Evolutionary conservation across 2,888 invertebrate species (phyloP).

Genomic region (Drosophila subsilvestris): DNA sequence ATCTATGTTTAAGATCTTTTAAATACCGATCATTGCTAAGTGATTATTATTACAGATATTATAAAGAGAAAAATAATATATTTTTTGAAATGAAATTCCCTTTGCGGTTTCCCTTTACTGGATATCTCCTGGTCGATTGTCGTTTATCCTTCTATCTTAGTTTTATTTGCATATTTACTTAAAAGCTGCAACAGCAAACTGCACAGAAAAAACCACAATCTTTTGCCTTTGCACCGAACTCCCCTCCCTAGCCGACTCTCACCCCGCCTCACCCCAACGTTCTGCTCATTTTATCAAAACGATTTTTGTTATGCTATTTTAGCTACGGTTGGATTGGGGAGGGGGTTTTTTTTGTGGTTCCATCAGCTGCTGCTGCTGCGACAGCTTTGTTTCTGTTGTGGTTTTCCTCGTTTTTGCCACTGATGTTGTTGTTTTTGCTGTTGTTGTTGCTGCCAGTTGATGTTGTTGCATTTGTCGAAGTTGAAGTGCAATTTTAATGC

Average conservation of each 20-base stretch:
- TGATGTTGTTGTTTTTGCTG: slow-evolving; percentile 5
- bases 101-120: background rate
- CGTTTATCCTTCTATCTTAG: slow-evolving; percentile 12
- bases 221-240: slow-evolving; percentile 31
- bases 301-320: slow-evolving; percentile 67
- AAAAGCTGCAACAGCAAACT: slow-evolving; percentile 35
- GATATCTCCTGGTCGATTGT: background rate
- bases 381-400: slow-evolving; percentile 44
- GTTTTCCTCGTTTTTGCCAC: slow-evolving; percentile 34
- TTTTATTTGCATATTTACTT: slow-evolving; percentile 74
- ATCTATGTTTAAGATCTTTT: no score
- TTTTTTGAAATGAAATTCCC: background rate
- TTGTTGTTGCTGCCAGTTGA: slow-evolving; percentile 30
- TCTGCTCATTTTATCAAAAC: slow-evolving; percentile 67
- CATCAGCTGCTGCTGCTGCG: slow-evolving; percentile 34
- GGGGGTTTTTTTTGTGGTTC: slow-evolving; percentile 40
- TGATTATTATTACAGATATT: background rate
- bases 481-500: slow-evolving; percentile 77
- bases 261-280: background rate
- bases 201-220: slow-evolving; percentile 40
- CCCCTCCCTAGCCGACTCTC: background rate
- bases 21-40: background rate
- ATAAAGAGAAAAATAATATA: background rate
- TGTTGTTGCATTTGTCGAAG: slow-evolving; percentile 71
- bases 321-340: slow-evolving; percentile 44